Evolutionary conservation across 2,797 vertebrate genomes (phyloP), one percentile per base, ranked within the genome.

Genomic region (Oreochromis grahami): DNA sequence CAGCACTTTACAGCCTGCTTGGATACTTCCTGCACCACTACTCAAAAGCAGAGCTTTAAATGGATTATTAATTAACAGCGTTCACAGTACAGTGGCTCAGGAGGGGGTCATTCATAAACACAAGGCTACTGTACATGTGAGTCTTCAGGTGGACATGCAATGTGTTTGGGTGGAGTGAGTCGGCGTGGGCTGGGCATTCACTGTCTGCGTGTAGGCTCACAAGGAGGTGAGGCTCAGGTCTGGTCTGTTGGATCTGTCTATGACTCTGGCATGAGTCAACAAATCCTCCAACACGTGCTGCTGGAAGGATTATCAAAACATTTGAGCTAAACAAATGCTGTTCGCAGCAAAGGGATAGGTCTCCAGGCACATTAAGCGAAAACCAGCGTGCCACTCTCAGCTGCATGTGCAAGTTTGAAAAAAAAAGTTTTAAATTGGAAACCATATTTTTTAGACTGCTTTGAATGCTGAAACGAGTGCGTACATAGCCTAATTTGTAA

Each of bases 221-320:
- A 91, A 84, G 82, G 88, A 86, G 86, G 91, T 87, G 86, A 91
- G 79, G 91, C 80, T 88, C 83, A 78, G 86, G 82, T 78, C 80
- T 77, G 86, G 65, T 82, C 92, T 92, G 88, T 89, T 93, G 87
- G 90, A 72, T 91, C 79, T 83, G 88, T 90, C 78, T 92, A 36
- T 85, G 87, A 86, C 86, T 87, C 85, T 84, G 89, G 89, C 91
- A 92, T 95, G 94, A 96, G 93, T 96, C 94, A 96, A 93, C 89
- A 95, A 95, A 94, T 95, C 95, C 90, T 55, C 36, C 80, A 81
- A 93, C 95, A 96, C 94, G 93, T 96, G 95, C 92, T 88, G 85
- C 63, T 74, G 74, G 58, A 90, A 85, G 91, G 94, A 96, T 96
- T 95, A 94, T 84, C 84, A 86, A 91, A 93, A 93, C 91, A 89